Evolutionary conservation across 2,113 vertebrate genomes (phyloP), one percentile per base, ranked within the genome.

Genomic region (Emberiza fucata): DNA sequence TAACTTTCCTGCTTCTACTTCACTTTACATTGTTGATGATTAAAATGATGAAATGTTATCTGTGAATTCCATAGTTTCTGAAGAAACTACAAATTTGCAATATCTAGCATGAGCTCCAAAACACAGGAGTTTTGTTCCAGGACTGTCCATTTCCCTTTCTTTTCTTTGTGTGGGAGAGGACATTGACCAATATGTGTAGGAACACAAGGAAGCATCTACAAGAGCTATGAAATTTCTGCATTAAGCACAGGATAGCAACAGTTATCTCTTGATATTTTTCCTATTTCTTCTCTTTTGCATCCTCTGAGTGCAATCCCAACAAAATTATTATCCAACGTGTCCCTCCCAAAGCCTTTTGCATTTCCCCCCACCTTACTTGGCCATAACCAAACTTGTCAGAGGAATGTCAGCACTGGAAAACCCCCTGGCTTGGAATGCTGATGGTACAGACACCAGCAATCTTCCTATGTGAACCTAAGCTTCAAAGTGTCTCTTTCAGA

Each of bases 111-210:
- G 6, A 81, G 1, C 5, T 25, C 29, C 39, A 39, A 15, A 54
- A 39, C 5, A 31, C 0, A n/a, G 27, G 11, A 9, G 9, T 44
- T 75, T 40, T 75, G 2, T 75, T 86, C 39, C 59, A 42, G n/a
- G 31, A 29, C 37, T 42, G 14, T 21, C 17, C 3, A 6, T 64
- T 51, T 79, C 56, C 13, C 27, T 12, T 4, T 31, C 17, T 51
- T 54, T 47, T 14, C 29, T n/a, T 27, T 22, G 3, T 61, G 9
- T 27, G 31, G 29, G 57, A 51, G 44, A 31, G 59, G 53, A 68
- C 27, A 8, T 21, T 72, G n/a, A 14, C 20, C 54, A 15, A 11
- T 0, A 0, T 9, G 13, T 3, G 2, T 24, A 19, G 11, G 17
- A 20, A 20, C 27, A 8, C 11, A 37, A 21, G 29, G n/a, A 71